Percentiles rank a stretch among this genome's conserved stretches.
phyloP scores from a whole-genome alignment of 1,140 invertebrate species.

The Macrotrachela quadricornifera region DNA sequence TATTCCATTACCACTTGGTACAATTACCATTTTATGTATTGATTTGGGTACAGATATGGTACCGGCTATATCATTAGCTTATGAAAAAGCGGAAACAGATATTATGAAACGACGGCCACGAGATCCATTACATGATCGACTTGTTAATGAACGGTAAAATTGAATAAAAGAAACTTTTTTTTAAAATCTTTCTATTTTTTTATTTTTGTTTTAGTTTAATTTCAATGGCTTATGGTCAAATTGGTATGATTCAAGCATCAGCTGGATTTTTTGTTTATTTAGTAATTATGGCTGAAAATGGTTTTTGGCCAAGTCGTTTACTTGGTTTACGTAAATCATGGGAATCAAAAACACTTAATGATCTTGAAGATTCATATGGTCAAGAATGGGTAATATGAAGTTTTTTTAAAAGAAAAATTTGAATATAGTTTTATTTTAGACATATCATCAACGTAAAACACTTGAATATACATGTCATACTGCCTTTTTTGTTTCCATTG shows the following conservation, averaged over 20 bases:
- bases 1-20: constrained; percentile 86
- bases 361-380: constrained; percentile 83
- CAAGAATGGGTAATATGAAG: constrained; percentile 50
- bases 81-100: constrained; percentile 81
- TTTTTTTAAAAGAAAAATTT: neutral
- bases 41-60: constrained; percentile 97
- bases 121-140: constrained; percentile 71
- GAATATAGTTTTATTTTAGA: constrained; percentile 35
- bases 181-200: neutral
- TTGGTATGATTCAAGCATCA: constrained; percentile 80
- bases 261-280: constrained; percentile 98
- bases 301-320: constrained; percentile 60
- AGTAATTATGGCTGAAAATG: constrained; percentile 95
- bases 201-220: constrained; percentile 12
- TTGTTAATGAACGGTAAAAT: constrained; percentile 59
- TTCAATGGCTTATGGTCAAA: constrained; percentile 15
- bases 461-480: constrained; percentile 93
- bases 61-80: constrained; percentile 90
- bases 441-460: constrained; percentile 75
- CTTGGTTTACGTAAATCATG: constrained; percentile 77
- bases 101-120: constrained; percentile 93
- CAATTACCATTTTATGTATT: constrained; percentile 96
- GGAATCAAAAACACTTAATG: constrained; percentile 86
- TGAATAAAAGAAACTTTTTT: neutral
- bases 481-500: constrained; percentile 91